Evolutionary conservation across 2,888 invertebrate genomes (phyloP).

Genomic region (Xanthia togata): DNA sequence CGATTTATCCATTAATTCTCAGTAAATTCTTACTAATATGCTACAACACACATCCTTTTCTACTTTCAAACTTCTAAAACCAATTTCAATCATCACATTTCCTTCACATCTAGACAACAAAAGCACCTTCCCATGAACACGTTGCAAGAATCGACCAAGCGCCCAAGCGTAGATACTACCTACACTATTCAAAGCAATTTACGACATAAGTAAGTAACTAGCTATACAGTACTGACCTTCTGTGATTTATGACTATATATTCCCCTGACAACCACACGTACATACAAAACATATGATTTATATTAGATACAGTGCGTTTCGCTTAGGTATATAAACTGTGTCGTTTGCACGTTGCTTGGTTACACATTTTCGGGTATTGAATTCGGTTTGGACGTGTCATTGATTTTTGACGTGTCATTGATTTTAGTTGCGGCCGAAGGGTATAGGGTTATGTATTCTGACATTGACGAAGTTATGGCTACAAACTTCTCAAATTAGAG

Average conservation of each 20-base stretch:
- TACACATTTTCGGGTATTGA: constrained; percentile 72
- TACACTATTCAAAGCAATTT: constrained; percentile 52
- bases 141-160: constrained; percentile 53
- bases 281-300: constrained; percentile 75
- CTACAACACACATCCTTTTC: neutral
- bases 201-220: constrained; percentile 45
- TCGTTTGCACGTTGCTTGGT: constrained; percentile 73
- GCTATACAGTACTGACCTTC: constrained; percentile 65
- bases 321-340: constrained; percentile 67
- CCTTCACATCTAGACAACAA: constrained; percentile 1
- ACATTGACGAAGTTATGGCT: constrained; percentile 29
- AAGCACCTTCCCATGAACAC: neutral
- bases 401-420: constrained; percentile 64
- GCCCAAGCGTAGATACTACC: constrained; percentile 9
- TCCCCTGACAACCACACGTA: constrained; percentile 71
- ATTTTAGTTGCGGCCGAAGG: constrained; percentile 49
- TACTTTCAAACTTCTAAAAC: neutral
- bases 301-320: constrained; percentile 74
- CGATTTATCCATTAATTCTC: neutral
- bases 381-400: constrained; percentile 41
- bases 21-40: neutral
- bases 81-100: neutral
- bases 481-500: neutral
- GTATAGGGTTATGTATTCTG: neutral
- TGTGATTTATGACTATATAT: constrained; percentile 74